phyloP scores from a whole-genome alignment of 1,140 invertebrate species.

The Cataglyphis hispanica region DNA sequence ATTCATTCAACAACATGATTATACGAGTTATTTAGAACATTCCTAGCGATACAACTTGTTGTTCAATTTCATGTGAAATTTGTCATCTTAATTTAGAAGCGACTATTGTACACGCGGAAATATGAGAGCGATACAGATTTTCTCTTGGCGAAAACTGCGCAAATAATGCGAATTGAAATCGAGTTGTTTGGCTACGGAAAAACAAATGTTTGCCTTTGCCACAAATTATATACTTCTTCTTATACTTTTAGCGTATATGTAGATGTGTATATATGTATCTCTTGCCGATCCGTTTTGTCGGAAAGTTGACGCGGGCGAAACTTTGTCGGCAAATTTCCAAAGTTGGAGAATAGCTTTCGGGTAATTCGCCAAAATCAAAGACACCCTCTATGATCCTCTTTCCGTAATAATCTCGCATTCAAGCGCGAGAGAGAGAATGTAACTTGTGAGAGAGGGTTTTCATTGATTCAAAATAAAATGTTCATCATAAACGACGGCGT shows the following conservation, averaged over 20 bases:
- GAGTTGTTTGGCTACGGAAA: conserved; percentile 1
- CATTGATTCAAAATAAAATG: neutral
- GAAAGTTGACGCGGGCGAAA: conserved; percentile 46
- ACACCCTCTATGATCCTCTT: neutral
- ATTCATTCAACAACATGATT: neutral
- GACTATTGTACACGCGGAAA: neutral
- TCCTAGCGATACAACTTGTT: conserved; percentile 2
- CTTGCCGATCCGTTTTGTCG: conserved; percentile 41
- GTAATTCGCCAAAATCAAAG: conserved; percentile 65
- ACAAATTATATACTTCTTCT: conserved; percentile 38
- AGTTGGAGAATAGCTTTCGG: conserved; percentile 43
- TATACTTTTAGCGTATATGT: neutral
- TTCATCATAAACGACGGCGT: neutral
- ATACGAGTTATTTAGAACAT: conserved; percentile 9
- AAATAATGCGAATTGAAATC: conserved; percentile 32
- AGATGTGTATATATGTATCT: neutral
- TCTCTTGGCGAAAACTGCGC: conserved; percentile 18
- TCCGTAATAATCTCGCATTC: conserved; percentile 35
- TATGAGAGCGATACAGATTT: neutral
- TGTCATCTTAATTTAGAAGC: conserved; percentile 8
- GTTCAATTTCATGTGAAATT: conserved; percentile 16
- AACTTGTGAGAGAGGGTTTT: conserved; percentile 14
- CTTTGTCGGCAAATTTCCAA: conserved; percentile 51
- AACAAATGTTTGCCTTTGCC: conserved; percentile 48
- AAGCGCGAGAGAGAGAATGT: neutral